A percentile compares a stretch with the other conserved stretches of the same genome.
These are phyloP conservation scores for Coracopsis vasa DNA, from an alignment of 2,113 vertebrate species.

Conservation along the genomic window DNA sequence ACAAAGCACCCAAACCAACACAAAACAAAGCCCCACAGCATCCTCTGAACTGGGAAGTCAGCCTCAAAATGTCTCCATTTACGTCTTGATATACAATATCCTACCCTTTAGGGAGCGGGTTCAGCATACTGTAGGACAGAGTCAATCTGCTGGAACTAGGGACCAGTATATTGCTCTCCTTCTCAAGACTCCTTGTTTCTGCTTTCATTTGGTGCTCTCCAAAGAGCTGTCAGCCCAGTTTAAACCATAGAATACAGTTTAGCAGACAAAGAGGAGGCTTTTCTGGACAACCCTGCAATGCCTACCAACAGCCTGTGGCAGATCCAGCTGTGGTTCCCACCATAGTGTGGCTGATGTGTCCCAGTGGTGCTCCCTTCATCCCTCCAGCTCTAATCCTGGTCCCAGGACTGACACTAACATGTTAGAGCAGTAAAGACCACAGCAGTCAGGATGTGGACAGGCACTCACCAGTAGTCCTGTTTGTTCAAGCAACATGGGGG, in stretches of 20 bases:
- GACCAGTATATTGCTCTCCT: not conserved
- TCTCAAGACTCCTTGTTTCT: not conserved
- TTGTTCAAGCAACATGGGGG: not conserved
- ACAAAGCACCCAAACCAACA: not conserved
- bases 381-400: not conserved
- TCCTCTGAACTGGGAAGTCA: not conserved
- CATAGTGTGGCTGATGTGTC: accelerated
- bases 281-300: not conserved
- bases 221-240: not conserved
- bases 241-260: accelerated
- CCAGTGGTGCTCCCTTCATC: not conserved
- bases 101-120: not conserved
- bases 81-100: not conserved
- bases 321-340: not conserved
- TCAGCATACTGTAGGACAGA: not conserved
- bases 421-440: not conserved
- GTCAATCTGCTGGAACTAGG: not conserved
- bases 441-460: not conserved
- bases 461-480: not conserved
- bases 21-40: not conserved
- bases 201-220: not conserved
- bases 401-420: not conserved
- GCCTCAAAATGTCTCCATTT: not conserved
- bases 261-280: not conserved
- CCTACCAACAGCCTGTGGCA: not conserved